These are phyloP conservation scores for Pocillopora damicornis DNA, from an alignment of 64 coral and sea anemone genomes.

Conservation along the genomic window DNA sequence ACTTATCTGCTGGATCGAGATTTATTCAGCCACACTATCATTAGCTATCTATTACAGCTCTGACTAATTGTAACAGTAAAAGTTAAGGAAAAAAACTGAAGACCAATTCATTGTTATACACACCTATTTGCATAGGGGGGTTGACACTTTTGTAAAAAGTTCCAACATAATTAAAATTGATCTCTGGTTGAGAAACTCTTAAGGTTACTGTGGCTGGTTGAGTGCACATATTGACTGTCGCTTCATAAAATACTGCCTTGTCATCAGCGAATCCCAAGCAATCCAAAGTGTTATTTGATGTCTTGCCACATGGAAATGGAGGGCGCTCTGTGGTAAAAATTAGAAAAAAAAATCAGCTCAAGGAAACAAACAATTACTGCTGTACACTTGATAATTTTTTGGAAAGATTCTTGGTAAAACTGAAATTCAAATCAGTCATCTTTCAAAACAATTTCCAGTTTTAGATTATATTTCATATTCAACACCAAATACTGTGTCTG, in stretches of 20 bases:
- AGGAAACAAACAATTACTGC: neutral
- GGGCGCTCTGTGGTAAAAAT: slow-evolving; percentile 19
- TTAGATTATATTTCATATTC: too few species aligned
- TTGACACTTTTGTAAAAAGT: slow-evolving; percentile 1
- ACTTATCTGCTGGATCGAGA: too few species aligned
- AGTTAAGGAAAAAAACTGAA: too few species aligned
- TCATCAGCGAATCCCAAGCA: slow-evolving; percentile 20
- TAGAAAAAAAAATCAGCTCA: neutral
- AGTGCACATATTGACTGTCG: slow-evolving; percentile 48
- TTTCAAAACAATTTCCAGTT: neutral
- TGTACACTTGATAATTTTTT: neutral
- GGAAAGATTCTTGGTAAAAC: too few species aligned
- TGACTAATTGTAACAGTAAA: too few species aligned
- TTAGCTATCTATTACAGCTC: too few species aligned
- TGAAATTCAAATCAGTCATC: neutral
- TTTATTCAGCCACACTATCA: too few species aligned
- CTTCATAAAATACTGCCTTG: slow-evolving; percentile 62
- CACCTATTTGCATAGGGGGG: slow-evolving; percentile 24
- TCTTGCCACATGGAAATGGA: slow-evolving; percentile 44
- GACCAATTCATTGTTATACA: neutral
- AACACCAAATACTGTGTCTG: too few species aligned
- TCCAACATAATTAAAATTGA: neutral
- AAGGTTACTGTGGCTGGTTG: slow-evolving; percentile 38
- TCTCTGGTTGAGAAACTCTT: slow-evolving; percentile 30
- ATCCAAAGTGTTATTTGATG: slow-evolving; percentile 8